phyloP scores from a whole-genome alignment of 1,140 invertebrate species.

The Pseudomyrmex concolor region DNA sequence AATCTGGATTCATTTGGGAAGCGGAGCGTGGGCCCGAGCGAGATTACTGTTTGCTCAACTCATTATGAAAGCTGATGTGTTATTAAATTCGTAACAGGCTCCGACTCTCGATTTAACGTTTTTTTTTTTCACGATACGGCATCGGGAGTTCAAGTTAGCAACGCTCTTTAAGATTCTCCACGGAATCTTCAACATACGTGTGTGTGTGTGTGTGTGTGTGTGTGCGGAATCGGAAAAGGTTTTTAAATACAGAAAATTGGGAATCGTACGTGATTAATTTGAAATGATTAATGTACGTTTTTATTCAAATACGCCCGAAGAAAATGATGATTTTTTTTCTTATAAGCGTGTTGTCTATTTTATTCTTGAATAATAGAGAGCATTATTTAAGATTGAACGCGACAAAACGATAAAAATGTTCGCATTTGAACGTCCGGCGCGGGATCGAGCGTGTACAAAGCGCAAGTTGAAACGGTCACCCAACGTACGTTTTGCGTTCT shows the following conservation, averaged over 20 bases:
- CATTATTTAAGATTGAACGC: not conserved
- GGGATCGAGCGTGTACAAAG: conserved; percentile 15
- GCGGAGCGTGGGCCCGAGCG: conserved; percentile 2
- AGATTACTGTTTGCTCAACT: conserved; percentile 73
- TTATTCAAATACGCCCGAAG: not conserved
- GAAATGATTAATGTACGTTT: no score
- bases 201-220: not conserved
- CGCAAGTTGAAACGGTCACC: conserved; percentile 80
- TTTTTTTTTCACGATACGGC: conserved; percentile 8
- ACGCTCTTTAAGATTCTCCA: conserved; percentile 14
- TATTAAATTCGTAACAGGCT: conserved; percentile 70
- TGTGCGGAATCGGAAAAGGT: not conserved
- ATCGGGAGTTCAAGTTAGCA: not conserved
- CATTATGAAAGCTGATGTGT: conserved; percentile 73
- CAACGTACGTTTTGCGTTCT: conserved; percentile 78
- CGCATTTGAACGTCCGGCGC: conserved; percentile 1
- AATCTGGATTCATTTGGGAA: conserved; percentile 21
- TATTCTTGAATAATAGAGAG: not conserved
- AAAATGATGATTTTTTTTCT: not conserved
- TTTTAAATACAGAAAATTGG: not conserved
- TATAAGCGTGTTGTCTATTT: not conserved
- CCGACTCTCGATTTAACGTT: conserved; percentile 12
- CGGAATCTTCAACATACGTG: not conserved
- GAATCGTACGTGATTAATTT: not conserved
- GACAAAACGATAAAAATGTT: not conserved